Evolutionary conservation across 2,888 invertebrate genomes (phyloP).

Genomic region (Terebella lapidaria): DNA sequence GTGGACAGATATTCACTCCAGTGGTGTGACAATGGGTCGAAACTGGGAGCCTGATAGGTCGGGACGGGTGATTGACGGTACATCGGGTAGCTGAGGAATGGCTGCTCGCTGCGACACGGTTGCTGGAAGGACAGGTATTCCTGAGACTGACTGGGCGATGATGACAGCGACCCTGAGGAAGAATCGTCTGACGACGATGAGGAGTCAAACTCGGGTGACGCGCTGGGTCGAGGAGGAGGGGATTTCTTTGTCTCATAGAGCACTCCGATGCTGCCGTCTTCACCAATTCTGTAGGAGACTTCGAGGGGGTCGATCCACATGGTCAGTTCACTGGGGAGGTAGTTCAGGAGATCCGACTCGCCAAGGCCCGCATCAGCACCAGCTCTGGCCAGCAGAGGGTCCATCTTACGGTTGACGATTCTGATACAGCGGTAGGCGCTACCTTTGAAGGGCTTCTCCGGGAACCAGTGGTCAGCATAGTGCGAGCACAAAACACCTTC

Average conservation of each 20-base stretch:
- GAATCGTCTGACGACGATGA: not conserved
- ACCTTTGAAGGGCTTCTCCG: constrained; percentile 67
- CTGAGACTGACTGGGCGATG: not conserved
- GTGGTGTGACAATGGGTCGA: not conserved
- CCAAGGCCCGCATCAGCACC: constrained; percentile 63
- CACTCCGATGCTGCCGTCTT: constrained; percentile 64
- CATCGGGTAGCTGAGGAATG: not conserved
- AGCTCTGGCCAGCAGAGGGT: constrained; percentile 65
- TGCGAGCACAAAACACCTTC: constrained; percentile 41
- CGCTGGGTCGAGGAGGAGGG: too few species aligned
- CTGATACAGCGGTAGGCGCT: constrained; percentile 70
- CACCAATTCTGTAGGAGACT: constrained; percentile 66
- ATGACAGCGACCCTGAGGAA: not conserved
- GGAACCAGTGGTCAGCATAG: constrained; percentile 70
- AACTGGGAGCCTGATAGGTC: not conserved
- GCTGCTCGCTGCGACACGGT: not conserved
- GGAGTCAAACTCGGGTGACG: too few species aligned
- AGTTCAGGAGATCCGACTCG: constrained; percentile 58
- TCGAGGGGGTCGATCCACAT: constrained; percentile 74
- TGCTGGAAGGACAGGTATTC: not conserved
- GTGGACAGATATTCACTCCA: not conserved
- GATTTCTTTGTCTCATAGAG: constrained; percentile 43
- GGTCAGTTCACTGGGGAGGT: constrained; percentile 67
- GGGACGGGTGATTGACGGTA: not conserved
- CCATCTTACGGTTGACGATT: constrained; percentile 66